Evolutionary conservation across 2,888 invertebrate species (phyloP).

Genomic region (Priocnemis perturbator): DNA sequence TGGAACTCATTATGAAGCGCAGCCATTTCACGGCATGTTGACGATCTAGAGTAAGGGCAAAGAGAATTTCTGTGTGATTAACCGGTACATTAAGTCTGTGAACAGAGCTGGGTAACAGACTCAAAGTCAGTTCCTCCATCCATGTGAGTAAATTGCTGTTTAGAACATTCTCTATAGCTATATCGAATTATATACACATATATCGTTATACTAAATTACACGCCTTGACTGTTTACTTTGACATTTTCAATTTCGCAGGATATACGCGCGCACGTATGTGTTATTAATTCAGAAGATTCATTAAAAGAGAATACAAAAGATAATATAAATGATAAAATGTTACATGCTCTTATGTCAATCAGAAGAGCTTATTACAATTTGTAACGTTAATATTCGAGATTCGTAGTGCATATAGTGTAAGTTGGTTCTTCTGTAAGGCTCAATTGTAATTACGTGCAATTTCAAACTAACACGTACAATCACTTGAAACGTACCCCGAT

Average conservation of each 20-base stretch:
- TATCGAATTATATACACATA: too few relatives aligned
- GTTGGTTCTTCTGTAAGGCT: too few relatives aligned
- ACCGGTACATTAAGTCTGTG: background rate
- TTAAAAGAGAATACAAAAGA: background rate
- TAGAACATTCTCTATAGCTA: background rate
- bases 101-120: background rate
- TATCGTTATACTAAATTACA: too few relatives aligned
- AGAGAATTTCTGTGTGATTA: too few relatives aligned
- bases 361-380: too few relatives aligned
- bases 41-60: slow-evolving; percentile 70
- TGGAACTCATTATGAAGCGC: slow-evolving; percentile 76
- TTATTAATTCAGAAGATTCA: too few relatives aligned
- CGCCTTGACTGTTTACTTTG: background rate
- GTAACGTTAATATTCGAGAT: too few relatives aligned
- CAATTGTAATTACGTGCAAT: too few relatives aligned
- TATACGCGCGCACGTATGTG: background rate
- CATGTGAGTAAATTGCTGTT: background rate
- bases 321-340: too few relatives aligned
- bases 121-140: background rate
- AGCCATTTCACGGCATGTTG: slow-evolving; percentile 76
- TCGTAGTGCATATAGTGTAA: too few relatives aligned
- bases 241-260: slow-evolving; percentile 3
- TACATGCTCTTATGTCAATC: too few relatives aligned
- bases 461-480: too few relatives aligned
- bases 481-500: slow-evolving; percentile 57